A percentile compares a stretch with the other conserved stretches of the same genome.
Conservation (phyloP, 2,113 vertebrate genomes). For the Neoarius graeffei region DNA sequence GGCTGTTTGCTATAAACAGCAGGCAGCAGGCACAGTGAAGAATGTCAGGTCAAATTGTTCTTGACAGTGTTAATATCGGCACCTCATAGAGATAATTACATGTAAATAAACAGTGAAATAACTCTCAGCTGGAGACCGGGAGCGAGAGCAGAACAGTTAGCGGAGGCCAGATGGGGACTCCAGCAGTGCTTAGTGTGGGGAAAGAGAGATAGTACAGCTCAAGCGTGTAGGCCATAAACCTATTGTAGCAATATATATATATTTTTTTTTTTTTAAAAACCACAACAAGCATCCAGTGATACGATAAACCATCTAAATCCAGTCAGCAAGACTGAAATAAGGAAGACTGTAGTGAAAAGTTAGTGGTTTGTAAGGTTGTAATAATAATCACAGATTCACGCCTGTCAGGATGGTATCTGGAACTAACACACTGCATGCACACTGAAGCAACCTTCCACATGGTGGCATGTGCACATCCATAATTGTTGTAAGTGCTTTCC, state of each 20-base stretch:
- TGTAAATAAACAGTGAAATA: slow-evolving; percentile 96
- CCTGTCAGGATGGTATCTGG: slow-evolving; percentile 83
- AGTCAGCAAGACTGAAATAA: background rate
- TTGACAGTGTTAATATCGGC: slow-evolving; percentile 93
- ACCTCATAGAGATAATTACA: slow-evolving; percentile 91
- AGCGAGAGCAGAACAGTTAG: slow-evolving; percentile 68
- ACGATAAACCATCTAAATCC: background rate
- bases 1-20: slow-evolving; percentile 65
- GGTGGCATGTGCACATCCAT: slow-evolving; percentile 41
- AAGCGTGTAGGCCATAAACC: background rate
- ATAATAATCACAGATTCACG: slow-evolving; percentile 78
- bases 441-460: slow-evolving; percentile 41
- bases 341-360: background rate
- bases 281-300: background rate
- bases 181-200: slow-evolving; percentile 34
- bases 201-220: slow-evolving; percentile 21
- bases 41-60: slow-evolving; percentile 96
- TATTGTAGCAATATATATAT: slow-evolving; percentile 17
- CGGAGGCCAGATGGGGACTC: slow-evolving; percentile 82
- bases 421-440: slow-evolving; percentile 82
- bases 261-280: background rate
- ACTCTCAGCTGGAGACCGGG: slow-evolving; percentile 87
- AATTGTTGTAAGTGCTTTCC: slow-evolving; percentile 17
- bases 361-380: slow-evolving; percentile 50
- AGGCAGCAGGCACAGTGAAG: slow-evolving; percentile 78